These are phyloP conservation scores for Morus bassanus DNA, from an alignment of 2,797 vertebrate genomes.

Conservation along the genomic window DNA sequence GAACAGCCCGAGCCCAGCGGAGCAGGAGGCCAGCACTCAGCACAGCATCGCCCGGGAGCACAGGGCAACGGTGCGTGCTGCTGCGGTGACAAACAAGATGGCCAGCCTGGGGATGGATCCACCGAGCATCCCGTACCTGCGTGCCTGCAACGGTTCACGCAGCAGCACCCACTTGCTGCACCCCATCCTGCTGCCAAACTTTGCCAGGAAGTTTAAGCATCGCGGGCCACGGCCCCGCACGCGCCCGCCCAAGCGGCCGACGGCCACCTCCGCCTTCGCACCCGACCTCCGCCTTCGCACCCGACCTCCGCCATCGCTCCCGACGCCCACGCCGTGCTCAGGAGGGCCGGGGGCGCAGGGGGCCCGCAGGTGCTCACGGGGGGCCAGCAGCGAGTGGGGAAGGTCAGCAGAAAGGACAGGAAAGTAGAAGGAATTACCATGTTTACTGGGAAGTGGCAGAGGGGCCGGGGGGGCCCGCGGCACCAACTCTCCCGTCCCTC, in stretches of 20 bases:
- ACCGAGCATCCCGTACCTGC: fast-evolving
- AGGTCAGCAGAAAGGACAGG: not conserved
- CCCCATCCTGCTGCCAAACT: not conserved
- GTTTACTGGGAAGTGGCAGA: not conserved
- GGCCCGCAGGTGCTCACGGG: not conserved
- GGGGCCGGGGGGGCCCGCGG: not conserved
- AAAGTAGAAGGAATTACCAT: constrained; percentile 47
- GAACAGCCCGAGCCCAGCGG: not conserved
- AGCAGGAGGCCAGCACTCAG: not conserved
- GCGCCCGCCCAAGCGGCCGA: not conserved
- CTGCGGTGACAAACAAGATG: fast-evolving
- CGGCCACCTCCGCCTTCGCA: not conserved
- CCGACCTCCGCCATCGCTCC: fast-evolving
- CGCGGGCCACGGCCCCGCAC: not conserved
- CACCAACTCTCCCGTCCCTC: not conserved
- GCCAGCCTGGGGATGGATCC: fast-evolving
- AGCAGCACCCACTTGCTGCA: not conserved
- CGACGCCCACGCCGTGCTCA: not conserved
- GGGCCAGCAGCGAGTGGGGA: not conserved
- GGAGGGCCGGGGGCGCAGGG: not conserved
- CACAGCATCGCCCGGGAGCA: not conserved
- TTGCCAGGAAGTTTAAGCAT: not conserved
- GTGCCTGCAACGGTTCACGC: fast-evolving
- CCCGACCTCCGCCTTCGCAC: not conserved
- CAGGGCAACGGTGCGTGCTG: not conserved